A percentile compares a stretch with the other conserved stretches of the same genome.
phyloP scores from a whole-genome alignment of 2,113 vertebrate genomes.

The Cettia cetti region DNA sequence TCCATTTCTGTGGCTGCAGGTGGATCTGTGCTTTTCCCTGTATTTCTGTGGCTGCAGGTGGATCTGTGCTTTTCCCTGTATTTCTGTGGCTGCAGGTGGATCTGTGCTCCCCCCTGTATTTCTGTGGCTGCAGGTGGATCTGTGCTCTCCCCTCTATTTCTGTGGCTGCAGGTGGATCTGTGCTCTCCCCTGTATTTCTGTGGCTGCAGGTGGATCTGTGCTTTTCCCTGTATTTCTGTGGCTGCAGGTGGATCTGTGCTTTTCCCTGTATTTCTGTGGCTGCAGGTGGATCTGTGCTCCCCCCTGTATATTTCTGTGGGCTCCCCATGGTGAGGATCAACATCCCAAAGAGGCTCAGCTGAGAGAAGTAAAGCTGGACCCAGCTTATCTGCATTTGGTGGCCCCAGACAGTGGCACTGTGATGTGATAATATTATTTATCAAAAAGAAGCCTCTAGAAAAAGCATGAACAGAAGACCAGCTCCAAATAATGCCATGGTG shows the following conservation, averaged over 20 bases:
- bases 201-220: too few species aligned
- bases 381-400: background rate
- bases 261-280: too few species aligned
- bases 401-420: background rate
- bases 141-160: too few species aligned
- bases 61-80: too few species aligned
- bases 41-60: too few species aligned
- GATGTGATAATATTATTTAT: background rate
- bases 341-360: background rate
- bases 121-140: too few species aligned
- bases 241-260: too few species aligned
- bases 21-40: background rate
- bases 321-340: fast-evolving
- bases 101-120: background rate
- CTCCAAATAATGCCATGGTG: background rate
- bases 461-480: background rate
- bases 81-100: background rate
- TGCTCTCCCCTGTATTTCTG: background rate
- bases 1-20: background rate
- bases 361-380: background rate
- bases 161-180: background rate
- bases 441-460: background rate
- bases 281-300: background rate
- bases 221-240: too few species aligned
- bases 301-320: background rate